Conservation (phyloP, 1,140 invertebrate genomes). For the Aphelinus atriplicis region DNA sequence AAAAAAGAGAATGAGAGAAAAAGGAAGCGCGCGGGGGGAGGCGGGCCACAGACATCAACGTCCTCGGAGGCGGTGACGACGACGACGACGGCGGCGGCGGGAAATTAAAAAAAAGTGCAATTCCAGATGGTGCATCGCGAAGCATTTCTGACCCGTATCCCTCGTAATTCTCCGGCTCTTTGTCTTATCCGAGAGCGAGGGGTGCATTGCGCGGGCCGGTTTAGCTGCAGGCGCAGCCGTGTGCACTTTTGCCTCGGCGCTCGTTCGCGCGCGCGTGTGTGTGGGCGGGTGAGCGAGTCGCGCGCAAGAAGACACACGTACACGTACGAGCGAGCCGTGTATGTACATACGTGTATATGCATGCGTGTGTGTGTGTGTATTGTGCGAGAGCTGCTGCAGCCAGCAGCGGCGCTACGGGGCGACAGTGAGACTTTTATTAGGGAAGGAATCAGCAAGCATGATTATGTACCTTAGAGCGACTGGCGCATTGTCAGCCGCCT, state of each 20-base stretch:
- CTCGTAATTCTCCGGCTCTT: conserved; percentile 55
- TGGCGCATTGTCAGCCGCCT: conserved; percentile 3
- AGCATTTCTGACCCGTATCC: conserved; percentile 63
- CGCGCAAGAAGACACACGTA: background rate
- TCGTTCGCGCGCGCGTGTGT: conserved; percentile 4
- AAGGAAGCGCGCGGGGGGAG: background rate
- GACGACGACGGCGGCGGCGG: conserved; percentile 35
- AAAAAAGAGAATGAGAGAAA: conserved; percentile 5
- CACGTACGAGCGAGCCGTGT: too few relatives aligned
- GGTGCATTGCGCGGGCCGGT: conserved; percentile 22
- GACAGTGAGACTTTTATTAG: conserved; percentile 67
- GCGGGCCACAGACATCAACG: background rate
- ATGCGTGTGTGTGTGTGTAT: background rate
- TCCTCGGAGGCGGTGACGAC: conserved; percentile 5
- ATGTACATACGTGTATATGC: background rate
- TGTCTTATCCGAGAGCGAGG: conserved; percentile 48
- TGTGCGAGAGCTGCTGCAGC: conserved; percentile 35
- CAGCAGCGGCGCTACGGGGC: conserved; percentile 44
- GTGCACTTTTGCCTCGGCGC: conserved; percentile 15
- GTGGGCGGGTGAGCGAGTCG: background rate
- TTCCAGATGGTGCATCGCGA: conserved; percentile 59
- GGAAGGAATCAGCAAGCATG: conserved; percentile 66
- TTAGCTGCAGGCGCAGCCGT: conserved; percentile 33
- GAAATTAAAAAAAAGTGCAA: conserved; percentile 63
- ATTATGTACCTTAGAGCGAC: conserved; percentile 65